A percentile compares a stretch with the other conserved stretches of the same genome.
These are phyloP conservation scores for Lithobates pipiens DNA, from an alignment of 2,797 vertebrate genomes.

Conservation along the genomic window DNA sequence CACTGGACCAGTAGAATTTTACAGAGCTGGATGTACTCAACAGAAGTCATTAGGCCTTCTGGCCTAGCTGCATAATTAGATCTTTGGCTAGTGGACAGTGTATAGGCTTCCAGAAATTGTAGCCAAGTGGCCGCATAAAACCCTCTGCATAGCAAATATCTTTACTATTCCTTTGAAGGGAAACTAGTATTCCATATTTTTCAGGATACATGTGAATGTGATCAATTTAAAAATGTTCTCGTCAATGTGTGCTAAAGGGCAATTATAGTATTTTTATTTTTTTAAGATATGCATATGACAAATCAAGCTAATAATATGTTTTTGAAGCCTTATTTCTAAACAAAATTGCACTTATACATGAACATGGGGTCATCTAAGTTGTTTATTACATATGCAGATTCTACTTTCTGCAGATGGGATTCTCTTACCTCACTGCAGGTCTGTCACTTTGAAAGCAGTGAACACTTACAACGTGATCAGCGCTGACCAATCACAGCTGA, in stretches of 20 bases:
- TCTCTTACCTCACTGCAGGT: neutral
- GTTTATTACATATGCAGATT: neutral
- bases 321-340: neutral
- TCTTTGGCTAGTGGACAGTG: constrained; percentile 29
- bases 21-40: constrained; percentile 34
- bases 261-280: neutral
- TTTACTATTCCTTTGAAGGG: neutral
- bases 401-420: neutral
- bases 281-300: neutral
- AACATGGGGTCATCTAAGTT: neutral
- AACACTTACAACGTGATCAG: too few species aligned
- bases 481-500: too few species aligned
- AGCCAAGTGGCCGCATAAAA: constrained; percentile 42
- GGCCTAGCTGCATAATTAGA: constrained; percentile 41
- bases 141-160: neutral
- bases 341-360: neutral
- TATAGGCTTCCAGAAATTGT: constrained; percentile 28
- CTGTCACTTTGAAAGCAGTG: too few species aligned
- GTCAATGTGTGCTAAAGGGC: too few species aligned
- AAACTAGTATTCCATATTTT: too few species aligned
- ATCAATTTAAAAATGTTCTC: too few species aligned
- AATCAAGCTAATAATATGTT: neutral
- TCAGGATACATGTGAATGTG: too few species aligned
- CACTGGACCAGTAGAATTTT: constrained; percentile 8
- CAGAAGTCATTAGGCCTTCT: constrained; percentile 37